These are phyloP conservation scores for Nyctereutes procyonoides DNA, from an alignment of 2,113 vertebrate species.

Conservation along the genomic window DNA sequence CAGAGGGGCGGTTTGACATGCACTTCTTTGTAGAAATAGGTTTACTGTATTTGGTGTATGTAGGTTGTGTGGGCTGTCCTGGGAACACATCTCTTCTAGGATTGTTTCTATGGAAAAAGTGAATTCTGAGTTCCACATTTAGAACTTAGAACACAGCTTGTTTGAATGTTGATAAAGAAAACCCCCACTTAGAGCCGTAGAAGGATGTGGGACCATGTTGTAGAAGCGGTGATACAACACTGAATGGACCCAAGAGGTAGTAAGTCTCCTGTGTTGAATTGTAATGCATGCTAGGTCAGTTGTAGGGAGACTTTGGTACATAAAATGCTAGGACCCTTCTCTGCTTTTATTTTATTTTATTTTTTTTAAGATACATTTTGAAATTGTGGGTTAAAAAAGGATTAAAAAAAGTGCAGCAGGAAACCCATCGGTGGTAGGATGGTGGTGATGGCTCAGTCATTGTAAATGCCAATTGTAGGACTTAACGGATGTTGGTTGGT, in stretches of 20 bases:
- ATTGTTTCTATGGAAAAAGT: slow-evolving; percentile 43
- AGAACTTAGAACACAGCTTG: slow-evolving; percentile 57
- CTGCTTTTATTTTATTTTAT: background rate
- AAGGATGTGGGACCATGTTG: background rate
- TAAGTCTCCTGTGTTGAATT: background rate
- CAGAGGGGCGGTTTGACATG: background rate
- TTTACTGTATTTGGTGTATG: accelerated
- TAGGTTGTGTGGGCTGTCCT: background rate
- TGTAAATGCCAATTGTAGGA: background rate
- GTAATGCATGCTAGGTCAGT: background rate
- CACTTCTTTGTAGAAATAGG: background rate
- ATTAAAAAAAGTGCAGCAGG: background rate
- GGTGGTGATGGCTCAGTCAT: background rate
- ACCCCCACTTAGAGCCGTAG: background rate
- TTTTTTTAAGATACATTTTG: background rate
- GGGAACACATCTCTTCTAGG: background rate
- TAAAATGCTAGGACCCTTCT: background rate
- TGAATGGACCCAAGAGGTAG: slow-evolving; percentile 8
- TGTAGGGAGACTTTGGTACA: background rate
- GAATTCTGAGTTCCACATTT: slow-evolving; percentile 56
- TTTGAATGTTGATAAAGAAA: background rate
- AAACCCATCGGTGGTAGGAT: background rate
- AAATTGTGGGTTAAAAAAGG: background rate
- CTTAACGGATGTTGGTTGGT: background rate
- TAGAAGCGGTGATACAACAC: background rate